A percentile compares a stretch with the other conserved stretches of the same genome.
phyloP scores from a whole-genome alignment of 1,140 invertebrate species.

The Lordiphosa clarofinis region DNA sequence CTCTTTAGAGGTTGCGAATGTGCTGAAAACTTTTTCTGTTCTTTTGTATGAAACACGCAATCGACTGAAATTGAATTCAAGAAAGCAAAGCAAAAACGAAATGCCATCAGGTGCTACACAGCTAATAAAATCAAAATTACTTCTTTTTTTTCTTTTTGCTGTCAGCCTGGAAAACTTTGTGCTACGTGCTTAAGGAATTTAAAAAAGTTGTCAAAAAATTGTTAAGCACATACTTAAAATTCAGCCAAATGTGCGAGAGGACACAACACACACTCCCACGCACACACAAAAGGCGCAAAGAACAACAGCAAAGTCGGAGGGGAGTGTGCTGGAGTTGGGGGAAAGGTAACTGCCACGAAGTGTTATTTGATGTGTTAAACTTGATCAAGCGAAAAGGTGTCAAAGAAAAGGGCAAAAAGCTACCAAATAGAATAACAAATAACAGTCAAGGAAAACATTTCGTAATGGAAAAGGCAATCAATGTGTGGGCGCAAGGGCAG shows the following conservation, averaged over 20 bases:
- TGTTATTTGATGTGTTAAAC: constrained; percentile 63
- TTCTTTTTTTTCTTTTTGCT: constrained; percentile 31
- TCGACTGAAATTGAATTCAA: constrained; percentile 66
- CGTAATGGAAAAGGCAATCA: constrained; percentile 4
- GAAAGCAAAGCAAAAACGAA: constrained; percentile 21
- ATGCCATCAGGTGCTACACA: constrained; percentile 69
- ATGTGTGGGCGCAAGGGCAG: background rate
- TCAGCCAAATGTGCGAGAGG: constrained; percentile 56
- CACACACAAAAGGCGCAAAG: constrained; percentile 27
- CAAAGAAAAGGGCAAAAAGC: constrained; percentile 45
- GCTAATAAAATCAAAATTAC: constrained; percentile 78
- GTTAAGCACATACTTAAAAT: constrained; percentile 69
- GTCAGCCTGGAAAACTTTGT: constrained; percentile 33
- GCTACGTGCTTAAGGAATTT: constrained; percentile 67
- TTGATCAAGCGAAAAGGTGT: constrained; percentile 64
- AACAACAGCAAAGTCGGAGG: constrained; percentile 19
- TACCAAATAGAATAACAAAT: constrained; percentile 27
- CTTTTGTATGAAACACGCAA: constrained; percentile 55
- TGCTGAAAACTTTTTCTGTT: constrained; percentile 13
- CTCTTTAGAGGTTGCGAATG: constrained; percentile 29
- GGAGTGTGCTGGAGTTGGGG: constrained; percentile 1
- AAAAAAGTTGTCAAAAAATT: constrained; percentile 68
- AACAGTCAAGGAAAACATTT: constrained; percentile 31
- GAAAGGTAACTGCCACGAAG: constrained; percentile 20
- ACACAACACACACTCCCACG: constrained; percentile 22